Evolutionary conservation across 2,797 vertebrate genomes (phyloP), one percentile per base, ranked within the genome.

Genomic region (Coregonus sp.): DNA sequence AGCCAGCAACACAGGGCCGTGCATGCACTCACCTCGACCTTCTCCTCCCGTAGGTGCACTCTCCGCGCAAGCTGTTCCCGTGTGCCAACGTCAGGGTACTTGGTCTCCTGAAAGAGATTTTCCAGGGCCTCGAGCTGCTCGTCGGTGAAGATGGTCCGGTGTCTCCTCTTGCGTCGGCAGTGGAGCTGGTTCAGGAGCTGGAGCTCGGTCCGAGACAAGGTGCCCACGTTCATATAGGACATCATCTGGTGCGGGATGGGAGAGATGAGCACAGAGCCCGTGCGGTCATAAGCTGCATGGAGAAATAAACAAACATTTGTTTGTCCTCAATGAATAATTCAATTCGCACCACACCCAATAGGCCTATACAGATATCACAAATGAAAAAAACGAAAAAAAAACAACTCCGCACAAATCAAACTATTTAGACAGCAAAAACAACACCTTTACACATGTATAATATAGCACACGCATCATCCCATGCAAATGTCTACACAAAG

Each of bases 91-190:
- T 99, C 98, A 15, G 98, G 98, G 90, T 99, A 99, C 91, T 99
- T 99, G 78, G 98, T 99, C 92, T 99, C 97, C 84, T 98, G 97
- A 89, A 99, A 99, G 72, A 99, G 96, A 85, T 95, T 97, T 91
- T 99, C 98, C 82, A 99, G 91, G 3, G 98, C 98, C 90, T 99
- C 98, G 40, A 99, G 95, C 93, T 99, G 98, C 90, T 99, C 97
- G 85, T 99, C 98, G 0, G 98, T 99, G 92, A 99, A 99, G 90
- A 99, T 99, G 68, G 98, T 99, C 77, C 97, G 93, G 80, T 99
- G 98, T 59, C 98, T 90, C 75, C 98, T 93, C 95, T 99, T 99
- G 81, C 98, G 88, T 81, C 98, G 89, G 91, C 97, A 98, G 92
- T 99, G 98, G 85, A 99, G 93, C 92, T 99, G 98, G 90, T 98